These are phyloP conservation scores for Holacanthus passer DNA, from an alignment of 2,113 vertebrate genomes.

Conservation along the genomic window DNA sequence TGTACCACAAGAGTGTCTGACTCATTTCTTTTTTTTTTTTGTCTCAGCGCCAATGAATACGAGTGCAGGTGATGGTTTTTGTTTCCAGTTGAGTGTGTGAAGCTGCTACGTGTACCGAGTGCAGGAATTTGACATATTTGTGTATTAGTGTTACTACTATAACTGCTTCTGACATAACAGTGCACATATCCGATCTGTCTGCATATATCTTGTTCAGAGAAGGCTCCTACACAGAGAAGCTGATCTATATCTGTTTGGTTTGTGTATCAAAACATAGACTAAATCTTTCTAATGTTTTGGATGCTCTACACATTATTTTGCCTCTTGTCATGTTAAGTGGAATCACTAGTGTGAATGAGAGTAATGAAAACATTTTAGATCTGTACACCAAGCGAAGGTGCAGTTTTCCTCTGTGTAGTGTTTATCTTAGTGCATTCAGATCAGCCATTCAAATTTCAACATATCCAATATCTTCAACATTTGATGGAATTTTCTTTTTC, in stretches of 20 bases:
- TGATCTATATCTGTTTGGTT: not conserved
- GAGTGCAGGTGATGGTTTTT: not conserved
- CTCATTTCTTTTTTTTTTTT: not conserved
- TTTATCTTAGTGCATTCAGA: not conserved
- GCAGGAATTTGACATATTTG: constrained; percentile 15
- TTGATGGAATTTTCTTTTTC: not conserved
- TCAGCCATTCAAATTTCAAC: constrained; percentile 20
- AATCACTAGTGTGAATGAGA: not conserved
- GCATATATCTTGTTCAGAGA: not conserved
- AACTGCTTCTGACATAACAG: constrained; percentile 1
- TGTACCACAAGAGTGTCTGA: not conserved
- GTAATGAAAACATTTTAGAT: not conserved
- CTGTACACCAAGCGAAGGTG: not conserved
- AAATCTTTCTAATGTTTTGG: not conserved
- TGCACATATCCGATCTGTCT: constrained; percentile 11
- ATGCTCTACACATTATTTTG: not conserved
- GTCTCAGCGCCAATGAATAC: constrained; percentile 31
- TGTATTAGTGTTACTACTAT: not conserved
- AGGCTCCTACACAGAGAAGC: not conserved
- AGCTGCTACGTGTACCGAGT: constrained; percentile 48
- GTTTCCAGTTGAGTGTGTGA: constrained; percentile 16
- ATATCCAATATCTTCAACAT: not conserved
- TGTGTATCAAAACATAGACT: not conserved
- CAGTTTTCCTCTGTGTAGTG: not conserved
- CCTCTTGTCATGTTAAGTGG: not conserved